Evolutionary conservation across 1,140 invertebrate species (phyloP).

Genomic region (Orchesella cincta): DNA sequence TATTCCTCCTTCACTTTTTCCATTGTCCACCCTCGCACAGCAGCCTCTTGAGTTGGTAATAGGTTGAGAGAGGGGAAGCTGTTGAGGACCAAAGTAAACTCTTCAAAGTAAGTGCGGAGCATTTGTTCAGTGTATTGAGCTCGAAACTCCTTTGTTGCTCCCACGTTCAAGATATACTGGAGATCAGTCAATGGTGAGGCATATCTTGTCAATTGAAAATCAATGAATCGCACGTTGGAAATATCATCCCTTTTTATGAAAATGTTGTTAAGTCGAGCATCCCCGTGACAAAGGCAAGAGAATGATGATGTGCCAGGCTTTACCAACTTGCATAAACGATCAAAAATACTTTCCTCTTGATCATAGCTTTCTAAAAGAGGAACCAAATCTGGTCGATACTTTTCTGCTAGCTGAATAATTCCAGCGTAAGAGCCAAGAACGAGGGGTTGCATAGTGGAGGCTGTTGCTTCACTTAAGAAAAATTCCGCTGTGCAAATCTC

Average conservation of each 20-base stretch:
- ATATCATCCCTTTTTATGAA: constrained; percentile 28
- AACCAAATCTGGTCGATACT: constrained; percentile 42
- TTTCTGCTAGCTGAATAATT: constrained; percentile 35
- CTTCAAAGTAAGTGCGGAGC: constrained; percentile 34
- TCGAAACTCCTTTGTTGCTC: constrained; percentile 35
- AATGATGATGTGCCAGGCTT: constrained; percentile 36
- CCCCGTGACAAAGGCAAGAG: constrained; percentile 42
- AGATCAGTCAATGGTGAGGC: constrained; percentile 45
- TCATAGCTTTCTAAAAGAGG: constrained; percentile 28
- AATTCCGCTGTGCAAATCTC: constrained; percentile 41
- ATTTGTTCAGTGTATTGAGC: constrained; percentile 11
- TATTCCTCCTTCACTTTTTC: constrained; percentile 40
- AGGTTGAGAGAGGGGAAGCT: constrained; percentile 19
- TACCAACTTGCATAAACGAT: constrained; percentile 26
- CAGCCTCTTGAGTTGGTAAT: not conserved
- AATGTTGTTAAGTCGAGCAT: constrained; percentile 41
- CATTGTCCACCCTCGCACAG: constrained; percentile 35
- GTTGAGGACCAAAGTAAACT: constrained; percentile 34
- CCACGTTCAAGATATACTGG: constrained; percentile 36
- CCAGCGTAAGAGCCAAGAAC: constrained; percentile 34
- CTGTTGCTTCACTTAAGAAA: constrained; percentile 30
- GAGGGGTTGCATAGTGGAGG: constrained; percentile 16
- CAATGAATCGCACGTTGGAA: constrained; percentile 40
- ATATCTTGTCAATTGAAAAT: constrained; percentile 46
- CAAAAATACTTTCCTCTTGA: constrained; percentile 40